Evolutionary conservation across 2,888 invertebrate genomes (phyloP), one percentile per base, ranked within the genome.

Genomic region (Neoascia interrupta): DNA sequence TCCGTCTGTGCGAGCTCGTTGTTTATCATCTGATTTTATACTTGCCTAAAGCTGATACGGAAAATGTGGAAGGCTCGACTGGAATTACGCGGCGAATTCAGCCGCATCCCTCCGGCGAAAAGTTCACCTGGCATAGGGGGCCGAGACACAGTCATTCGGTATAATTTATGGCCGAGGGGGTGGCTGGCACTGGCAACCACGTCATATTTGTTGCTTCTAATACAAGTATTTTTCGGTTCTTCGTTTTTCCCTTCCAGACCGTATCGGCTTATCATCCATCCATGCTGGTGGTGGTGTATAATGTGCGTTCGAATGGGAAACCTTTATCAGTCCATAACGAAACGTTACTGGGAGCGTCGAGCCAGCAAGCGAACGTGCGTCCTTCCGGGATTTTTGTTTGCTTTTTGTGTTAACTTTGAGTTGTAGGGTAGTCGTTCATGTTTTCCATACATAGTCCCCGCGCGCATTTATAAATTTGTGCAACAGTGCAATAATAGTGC

Each of bases 261-360:
- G 56, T 73, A 61, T 66, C 61, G 68, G 66, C 79, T 79, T 79
- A 79, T 79, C 79, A 79, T 54, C 61, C 61, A 70, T 70, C 53
- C 53, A 5, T 61, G 43, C 8, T 41, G 72, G 51, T 51, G 51
- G 34, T 34, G 21, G 58, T 43, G 58, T 76, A 58, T 70, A 72
- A 76, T 81, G 81, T 82, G 74, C 75, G 81, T 82, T 74, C 60
- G 41, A 74, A 76, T 82, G 66, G 75, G 81, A 70, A 81, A 82
- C 63, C 81, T 82, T 83, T 83, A 83, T 84, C 84, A 85, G 85
- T 85, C 84, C 83, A 72, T 81, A 82, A 81, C 81, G 84, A 85
- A n/a, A 83, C 79, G 79, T 73, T 79, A 73, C 66, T 79, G 72
- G 43, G 76, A 69, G 83, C 81, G 82, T 73, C 66, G 69, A 70